Base-by-base conservation (phyloP, 2,113 vertebrate genomes). In the Cacatua alba region DNA sequence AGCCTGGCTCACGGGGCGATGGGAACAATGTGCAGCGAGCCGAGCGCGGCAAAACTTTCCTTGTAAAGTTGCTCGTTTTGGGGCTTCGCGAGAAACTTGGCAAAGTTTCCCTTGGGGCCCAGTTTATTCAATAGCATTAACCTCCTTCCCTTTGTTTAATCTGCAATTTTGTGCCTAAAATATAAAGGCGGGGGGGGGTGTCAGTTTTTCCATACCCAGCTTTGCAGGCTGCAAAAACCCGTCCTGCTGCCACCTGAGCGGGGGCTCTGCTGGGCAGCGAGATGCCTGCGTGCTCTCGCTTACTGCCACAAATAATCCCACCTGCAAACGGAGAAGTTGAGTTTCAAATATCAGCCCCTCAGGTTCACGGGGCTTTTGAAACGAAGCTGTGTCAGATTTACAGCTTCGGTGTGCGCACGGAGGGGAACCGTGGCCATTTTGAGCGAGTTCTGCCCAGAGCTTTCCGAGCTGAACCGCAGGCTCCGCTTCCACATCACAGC, bases 271-370 rank as follows among this genome's bases (percentile, higher is more conserved):
- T 12, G 3, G 57, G 78, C 88, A 80, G 90, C 33, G 14, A 92
- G 96, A 96, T 90, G 95, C 92, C 86, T 88, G 76, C 20, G 9
- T 17, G 94, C 83, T 95, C 96, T 96, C 76, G 3, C 87, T 92
- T 65, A 91, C 86, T 96, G 75, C 96, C 96, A 95, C 91, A 74
- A 91, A 96, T 87, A 96, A 97, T 91, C 95, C 95, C 95, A 97
- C 96, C 95, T 97, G 96, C 92, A 94, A 86, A 74, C 1, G 67
- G 95, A 96, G 94, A 93, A 83, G 78, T 25, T 24, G 82, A 92
- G 94, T 95, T 86, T 96, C 96, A 95, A 92, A 92, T 95, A 92
- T 94, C 88, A 94, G 65, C 76, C 94, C 92, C 88, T 78, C 85
- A 92, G 90, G 86, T 96, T 92, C 88, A 39, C 0, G 52, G 80